These are phyloP conservation scores for Helicoverpa assulta DNA, from an alignment of 2,888 invertebrate genomes.

Conservation along the genomic window DNA sequence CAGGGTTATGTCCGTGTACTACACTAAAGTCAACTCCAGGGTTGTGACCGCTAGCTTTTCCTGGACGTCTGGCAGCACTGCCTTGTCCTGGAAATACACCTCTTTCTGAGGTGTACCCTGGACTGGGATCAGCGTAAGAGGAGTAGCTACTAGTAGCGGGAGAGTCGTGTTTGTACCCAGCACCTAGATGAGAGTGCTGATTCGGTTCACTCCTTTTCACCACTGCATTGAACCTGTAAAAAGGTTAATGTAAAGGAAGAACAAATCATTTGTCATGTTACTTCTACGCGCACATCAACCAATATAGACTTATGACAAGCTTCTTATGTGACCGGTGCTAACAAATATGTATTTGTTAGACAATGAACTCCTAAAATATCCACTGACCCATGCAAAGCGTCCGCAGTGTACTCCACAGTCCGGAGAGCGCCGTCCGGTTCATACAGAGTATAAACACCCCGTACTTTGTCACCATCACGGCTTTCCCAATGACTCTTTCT, in stretches of 20 bases:
- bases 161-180: slow-evolving; percentile 59
- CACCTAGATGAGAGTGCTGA: slow-evolving; percentile 67
- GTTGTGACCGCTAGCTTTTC: slow-evolving; percentile 56
- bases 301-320: too few species aligned
- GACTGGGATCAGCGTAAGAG: slow-evolving; percentile 53
- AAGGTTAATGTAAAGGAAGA: not conserved
- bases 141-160: slow-evolving; percentile 54
- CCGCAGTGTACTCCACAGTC: slow-evolving; percentile 87
- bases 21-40: slow-evolving; percentile 75
- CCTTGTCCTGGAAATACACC: slow-evolving; percentile 29
- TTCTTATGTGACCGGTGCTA: too few species aligned
- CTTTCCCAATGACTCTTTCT: slow-evolving; percentile 88
- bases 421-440: slow-evolving; percentile 88
- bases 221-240: slow-evolving; percentile 79
- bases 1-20: slow-evolving; percentile 64
- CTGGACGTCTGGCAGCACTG: slow-evolving; percentile 49
- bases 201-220: slow-evolving; percentile 77
- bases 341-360: too few species aligned
- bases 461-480: slow-evolving; percentile 87
- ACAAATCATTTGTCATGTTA: too few species aligned
- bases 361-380: not conserved
- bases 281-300: too few species aligned
- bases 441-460: slow-evolving; percentile 85
- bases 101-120: slow-evolving; percentile 41
- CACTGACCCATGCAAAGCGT: slow-evolving; percentile 82